Base-by-base conservation (phyloP, 1,140 invertebrate genomes). In the Caenorhabditis remanei region DNA sequence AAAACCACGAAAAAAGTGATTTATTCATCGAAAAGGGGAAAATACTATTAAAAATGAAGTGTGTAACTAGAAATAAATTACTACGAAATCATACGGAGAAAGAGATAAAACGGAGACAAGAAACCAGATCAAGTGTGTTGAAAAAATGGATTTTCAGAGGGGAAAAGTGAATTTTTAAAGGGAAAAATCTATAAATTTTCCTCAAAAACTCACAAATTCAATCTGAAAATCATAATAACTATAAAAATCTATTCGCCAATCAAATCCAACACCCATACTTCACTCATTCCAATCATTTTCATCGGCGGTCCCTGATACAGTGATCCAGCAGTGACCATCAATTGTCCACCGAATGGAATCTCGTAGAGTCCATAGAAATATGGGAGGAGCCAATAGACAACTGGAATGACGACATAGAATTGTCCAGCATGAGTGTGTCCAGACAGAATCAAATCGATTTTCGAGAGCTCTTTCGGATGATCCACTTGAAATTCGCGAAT, bases 371-470 rank as follows among this genome's bases (percentile, higher is more conserved):
- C 89, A 48, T 89, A 87, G 58, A 89, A 84, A 50, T 89, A 89
- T 16, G 89, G 89, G 43, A 89, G 82, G 19, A 89, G 21, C 63
- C 65, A 84, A 24, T 87, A 89, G 16, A 89, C 89, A 7, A 82
- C 75, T 4, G 89, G 88, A 48, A 87, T 56, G 16, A 89, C 88
- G 19, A 89, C 88, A 89, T 89, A 89, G 40, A 89, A 89, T 58
- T 89, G 89, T 4, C 89, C 89, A 14, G 89, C 88, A 67, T 89
- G 89, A 19, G 89, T 89, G 71, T 89, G 89, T 9, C 89, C 89
- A 50, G 87, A 89, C 16, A 89, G 61, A 16, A 89, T 87, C 16
- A 89, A 13, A 82, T 89, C 89, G n/a, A 89, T 63, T 79, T 55
- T 46, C 14, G 58, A 56, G 16, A 87, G 55, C 21, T 87, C 85